phyloP scores from a whole-genome alignment of 2,113 vertebrate genomes.

The Mandrillus leucophaeus region DNA sequence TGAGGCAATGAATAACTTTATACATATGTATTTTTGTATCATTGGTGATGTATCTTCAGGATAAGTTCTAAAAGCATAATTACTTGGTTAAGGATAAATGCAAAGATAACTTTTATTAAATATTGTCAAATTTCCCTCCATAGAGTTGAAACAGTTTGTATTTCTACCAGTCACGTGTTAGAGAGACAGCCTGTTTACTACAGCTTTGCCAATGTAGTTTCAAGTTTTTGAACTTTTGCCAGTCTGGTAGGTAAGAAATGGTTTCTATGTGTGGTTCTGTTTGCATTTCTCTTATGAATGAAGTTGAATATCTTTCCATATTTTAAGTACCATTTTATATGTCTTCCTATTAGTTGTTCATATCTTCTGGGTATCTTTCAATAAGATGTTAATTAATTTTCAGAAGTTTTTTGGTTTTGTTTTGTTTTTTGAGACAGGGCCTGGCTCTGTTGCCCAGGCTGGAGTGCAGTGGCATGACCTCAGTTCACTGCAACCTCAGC shows the following conservation, averaged over 20 bases:
- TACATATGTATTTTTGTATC: neutral
- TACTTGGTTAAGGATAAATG: neutral
- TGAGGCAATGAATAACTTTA: neutral
- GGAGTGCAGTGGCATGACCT: no score
- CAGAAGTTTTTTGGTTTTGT: neutral
- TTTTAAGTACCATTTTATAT: neutral
- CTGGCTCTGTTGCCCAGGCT: no score
- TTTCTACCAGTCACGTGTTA: neutral
- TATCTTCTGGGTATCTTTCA: neutral
- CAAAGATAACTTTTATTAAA: neutral
- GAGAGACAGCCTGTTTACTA: neutral
- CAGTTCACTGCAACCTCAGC: no score
- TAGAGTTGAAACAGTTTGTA: neutral
- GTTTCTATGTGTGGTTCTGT: neutral
- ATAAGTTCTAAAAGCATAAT: conserved; percentile 36
- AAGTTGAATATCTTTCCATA: neutral
- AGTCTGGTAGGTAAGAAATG: neutral
- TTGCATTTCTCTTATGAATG: neutral
- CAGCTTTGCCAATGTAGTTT: neutral
- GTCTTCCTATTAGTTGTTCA: neutral
- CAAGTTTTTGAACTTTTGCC: neutral
- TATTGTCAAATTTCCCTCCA: neutral
- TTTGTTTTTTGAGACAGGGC: neutral
- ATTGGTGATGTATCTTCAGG: neutral
- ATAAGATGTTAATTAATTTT: neutral